Conservation (phyloP, 1,140 invertebrate species). For the Tetragonula clypearis region DNA sequence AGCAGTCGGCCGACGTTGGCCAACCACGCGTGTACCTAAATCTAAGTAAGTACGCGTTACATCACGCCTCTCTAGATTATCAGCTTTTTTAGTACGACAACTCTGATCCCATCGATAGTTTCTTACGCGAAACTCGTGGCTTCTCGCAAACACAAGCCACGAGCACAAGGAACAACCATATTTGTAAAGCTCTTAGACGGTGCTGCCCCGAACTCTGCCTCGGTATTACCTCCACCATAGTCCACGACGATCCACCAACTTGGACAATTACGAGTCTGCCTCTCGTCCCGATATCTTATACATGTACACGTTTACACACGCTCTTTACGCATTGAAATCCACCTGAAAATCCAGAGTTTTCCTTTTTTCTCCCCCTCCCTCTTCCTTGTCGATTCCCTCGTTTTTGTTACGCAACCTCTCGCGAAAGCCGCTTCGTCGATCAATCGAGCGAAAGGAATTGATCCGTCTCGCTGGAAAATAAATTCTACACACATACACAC, state of each 20-base stretch:
- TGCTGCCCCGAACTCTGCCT: neutral
- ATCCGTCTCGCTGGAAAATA: conserved; percentile 23
- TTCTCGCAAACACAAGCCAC: too few species aligned
- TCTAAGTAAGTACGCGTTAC: conserved; percentile 46
- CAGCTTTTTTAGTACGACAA: conserved; percentile 51
- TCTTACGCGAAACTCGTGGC: conserved; percentile 44
- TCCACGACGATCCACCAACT: neutral
- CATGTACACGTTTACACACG: neutral
- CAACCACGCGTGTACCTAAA: conserved; percentile 36
- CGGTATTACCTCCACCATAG: neutral
- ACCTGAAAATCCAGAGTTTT: neutral
- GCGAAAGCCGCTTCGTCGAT: neutral
- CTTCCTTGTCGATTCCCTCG: too few species aligned
- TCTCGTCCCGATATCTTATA: neutral
- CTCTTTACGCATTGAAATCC: neutral
- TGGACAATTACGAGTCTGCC: neutral
- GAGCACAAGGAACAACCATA: conserved; percentile 56
- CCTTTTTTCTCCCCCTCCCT: neutral
- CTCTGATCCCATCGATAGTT: conserved; percentile 60
- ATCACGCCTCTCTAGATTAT: conserved; percentile 37
- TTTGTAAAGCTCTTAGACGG: conserved; percentile 45
- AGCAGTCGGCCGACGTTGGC: neutral
- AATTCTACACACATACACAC: neutral
- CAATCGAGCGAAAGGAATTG: conserved; percentile 1
- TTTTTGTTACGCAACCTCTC: neutral